These are phyloP conservation scores for Glyptemys insculpta DNA, from an alignment of 2,797 vertebrate genomes.

Conservation along the genomic window DNA sequence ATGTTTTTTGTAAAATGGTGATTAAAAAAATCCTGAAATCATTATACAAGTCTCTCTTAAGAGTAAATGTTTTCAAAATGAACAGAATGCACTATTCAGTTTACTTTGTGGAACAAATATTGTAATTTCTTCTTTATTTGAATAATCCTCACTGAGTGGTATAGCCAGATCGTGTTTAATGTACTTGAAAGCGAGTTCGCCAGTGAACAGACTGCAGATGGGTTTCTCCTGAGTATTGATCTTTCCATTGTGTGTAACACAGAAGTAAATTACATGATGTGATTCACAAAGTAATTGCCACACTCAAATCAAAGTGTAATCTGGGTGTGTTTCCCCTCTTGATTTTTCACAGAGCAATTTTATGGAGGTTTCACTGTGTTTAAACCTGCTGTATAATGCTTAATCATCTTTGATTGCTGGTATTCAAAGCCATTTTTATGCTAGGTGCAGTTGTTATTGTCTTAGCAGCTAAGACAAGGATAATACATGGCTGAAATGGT, in stretches of 20 bases:
- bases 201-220: slow-evolving; percentile 38
- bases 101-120: slow-evolving; percentile 39
- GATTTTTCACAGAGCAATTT: slow-evolving; percentile 57
- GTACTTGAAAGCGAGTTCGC: background rate
- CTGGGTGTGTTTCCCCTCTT: slow-evolving; percentile 61
- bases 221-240: slow-evolving; percentile 66
- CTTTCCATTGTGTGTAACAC: slow-evolving; percentile 51
- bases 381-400: slow-evolving; percentile 59
- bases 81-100: background rate
- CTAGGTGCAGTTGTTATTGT: slow-evolving; percentile 72
- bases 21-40: background rate
- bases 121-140: slow-evolving; percentile 20
- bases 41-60: background rate
- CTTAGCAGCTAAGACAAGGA: slow-evolving; percentile 69
- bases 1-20: slow-evolving; percentile 29
- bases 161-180: background rate
- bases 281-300: slow-evolving; percentile 64
- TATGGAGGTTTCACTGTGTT: slow-evolving; percentile 45
- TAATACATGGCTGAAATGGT: slow-evolving; percentile 58
- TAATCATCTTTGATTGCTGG: slow-evolving; percentile 79
- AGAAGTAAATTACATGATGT: slow-evolving; percentile 52
- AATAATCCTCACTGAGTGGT: background rate
- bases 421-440: slow-evolving; percentile 67
- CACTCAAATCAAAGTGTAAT: slow-evolving; percentile 47
- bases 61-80: slow-evolving; percentile 19